Conservation (phyloP, 2,888 invertebrate species). For the Anthrax anthrax region DNA sequence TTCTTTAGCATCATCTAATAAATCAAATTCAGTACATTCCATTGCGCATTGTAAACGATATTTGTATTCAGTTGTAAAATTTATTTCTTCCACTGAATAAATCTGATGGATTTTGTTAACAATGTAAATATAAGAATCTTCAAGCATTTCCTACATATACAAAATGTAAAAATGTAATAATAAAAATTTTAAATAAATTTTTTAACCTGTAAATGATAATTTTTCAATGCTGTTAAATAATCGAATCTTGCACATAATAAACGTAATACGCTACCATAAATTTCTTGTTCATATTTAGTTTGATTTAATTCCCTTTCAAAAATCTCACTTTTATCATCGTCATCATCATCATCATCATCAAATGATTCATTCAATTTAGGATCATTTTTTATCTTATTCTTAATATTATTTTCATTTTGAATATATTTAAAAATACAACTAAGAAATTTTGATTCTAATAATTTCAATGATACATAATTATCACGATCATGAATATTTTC, state of each 20-base stretch:
- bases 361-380: too few relatives aligned
- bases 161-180: not conserved
- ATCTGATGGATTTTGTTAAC: slow-evolving; percentile 6
- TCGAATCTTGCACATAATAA: slow-evolving; percentile 4
- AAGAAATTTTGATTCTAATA: not conserved
- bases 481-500: not conserved
- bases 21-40: slow-evolving; percentile 6
- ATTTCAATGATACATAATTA: too few relatives aligned
- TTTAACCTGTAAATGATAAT: slow-evolving; percentile 1
- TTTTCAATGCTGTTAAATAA: not conserved
- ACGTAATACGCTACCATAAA: slow-evolving; percentile 1
- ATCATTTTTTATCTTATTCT: not conserved
- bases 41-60: slow-evolving; percentile 5
- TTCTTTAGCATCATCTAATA: slow-evolving; percentile 4
- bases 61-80: not conserved
- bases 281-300: not conserved
- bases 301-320: not conserved
- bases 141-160: slow-evolving; percentile 1
- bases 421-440: not conserved
- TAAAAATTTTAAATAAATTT: not conserved
- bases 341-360: not conserved
- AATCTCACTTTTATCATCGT: too few relatives aligned
- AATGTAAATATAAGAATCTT: slow-evolving; percentile 5
- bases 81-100: not conserved
- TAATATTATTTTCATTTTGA: not conserved